Evolutionary conservation across 2,888 invertebrate genomes (phyloP).

Genomic region (Troides oblongomaculatus): DNA sequence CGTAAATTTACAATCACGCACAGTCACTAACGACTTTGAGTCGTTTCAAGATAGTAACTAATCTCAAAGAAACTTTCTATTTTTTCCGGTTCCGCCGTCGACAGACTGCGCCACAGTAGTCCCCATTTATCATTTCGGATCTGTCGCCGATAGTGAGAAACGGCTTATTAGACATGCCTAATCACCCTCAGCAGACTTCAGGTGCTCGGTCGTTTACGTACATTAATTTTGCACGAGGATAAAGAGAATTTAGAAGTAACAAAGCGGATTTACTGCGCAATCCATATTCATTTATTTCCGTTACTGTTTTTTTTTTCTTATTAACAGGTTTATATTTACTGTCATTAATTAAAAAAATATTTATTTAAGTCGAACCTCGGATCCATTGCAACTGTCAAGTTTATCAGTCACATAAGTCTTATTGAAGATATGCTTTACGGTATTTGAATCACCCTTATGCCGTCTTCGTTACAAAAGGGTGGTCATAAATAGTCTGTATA

Average conservation of each 20-base stretch:
- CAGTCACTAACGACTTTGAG: slow-evolving; percentile 18
- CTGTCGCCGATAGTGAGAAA: slow-evolving; percentile 41
- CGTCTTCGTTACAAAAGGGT: too few species aligned
- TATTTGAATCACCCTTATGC: too few species aligned
- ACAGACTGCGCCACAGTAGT: slow-evolving; percentile 34
- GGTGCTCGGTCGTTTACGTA: slow-evolving; percentile 30
- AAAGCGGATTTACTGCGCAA: not conserved
- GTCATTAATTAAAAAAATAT: not conserved
- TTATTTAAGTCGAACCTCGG: not conserved
- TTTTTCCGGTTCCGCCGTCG: slow-evolving; percentile 33
- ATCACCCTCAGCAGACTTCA: slow-evolving; percentile 35
- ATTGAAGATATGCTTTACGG: too few species aligned
- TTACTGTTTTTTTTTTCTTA: not conserved
- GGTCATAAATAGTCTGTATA: too few species aligned
- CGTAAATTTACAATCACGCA: slow-evolving; percentile 16
- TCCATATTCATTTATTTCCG: not conserved
- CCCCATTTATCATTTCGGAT: slow-evolving; percentile 42
- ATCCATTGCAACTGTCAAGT: too few species aligned
- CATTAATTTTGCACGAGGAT: slow-evolving; percentile 30
- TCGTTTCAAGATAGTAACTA: slow-evolving; percentile 20
- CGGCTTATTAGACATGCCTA: slow-evolving; percentile 38
- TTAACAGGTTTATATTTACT: not conserved
- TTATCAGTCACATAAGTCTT: too few species aligned
- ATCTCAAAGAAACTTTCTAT: slow-evolving; percentile 25
- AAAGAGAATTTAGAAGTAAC: slow-evolving; percentile 7